Percentiles rank a stretch among this genome's conserved stretches.
Conservation (phyloP, 1,140 invertebrate genomes). For the Zaprionus vittiger region DNA sequence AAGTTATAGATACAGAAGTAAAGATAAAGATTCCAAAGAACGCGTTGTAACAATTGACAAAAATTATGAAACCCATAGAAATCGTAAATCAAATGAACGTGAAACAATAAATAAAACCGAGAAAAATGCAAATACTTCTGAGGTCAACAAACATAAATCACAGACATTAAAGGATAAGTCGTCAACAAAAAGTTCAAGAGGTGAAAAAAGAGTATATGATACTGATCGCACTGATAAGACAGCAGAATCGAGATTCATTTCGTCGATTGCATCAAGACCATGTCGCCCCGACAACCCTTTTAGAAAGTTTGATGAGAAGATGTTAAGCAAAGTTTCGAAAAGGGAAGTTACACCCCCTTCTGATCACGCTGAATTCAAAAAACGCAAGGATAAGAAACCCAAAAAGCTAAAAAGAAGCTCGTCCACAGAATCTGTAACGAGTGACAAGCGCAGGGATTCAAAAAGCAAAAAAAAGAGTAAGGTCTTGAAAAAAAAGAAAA, state of each 20-base stretch:
- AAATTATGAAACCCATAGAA: constrained; percentile 21
- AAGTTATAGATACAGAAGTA: constrained; percentile 39
- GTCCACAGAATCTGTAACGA: constrained; percentile 63
- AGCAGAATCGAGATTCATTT: constrained; percentile 46
- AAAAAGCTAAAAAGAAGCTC: constrained; percentile 64
- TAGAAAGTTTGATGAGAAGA: constrained; percentile 59
- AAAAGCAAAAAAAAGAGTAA: constrained; percentile 73
- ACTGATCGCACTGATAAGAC: constrained; percentile 39
- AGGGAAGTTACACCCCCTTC: constrained; percentile 25
- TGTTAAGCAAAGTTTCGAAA: constrained; percentile 50
- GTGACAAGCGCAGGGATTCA: constrained; percentile 64
- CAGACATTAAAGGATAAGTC: constrained; percentile 43
- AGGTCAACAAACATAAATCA: constrained; percentile 39
- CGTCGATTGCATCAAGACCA: constrained; percentile 50
- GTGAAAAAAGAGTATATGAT: constrained; percentile 52
- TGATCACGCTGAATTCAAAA: constrained; percentile 53
- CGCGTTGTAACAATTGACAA: constrained; percentile 30
- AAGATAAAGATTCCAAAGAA: constrained; percentile 55
- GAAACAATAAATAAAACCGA: constrained; percentile 22
- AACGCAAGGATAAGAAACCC: constrained; percentile 65
- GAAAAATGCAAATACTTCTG: constrained; percentile 17
- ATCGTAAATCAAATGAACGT: constrained; percentile 37
- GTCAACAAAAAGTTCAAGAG: constrained; percentile 23
- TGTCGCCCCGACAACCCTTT: constrained; percentile 66
- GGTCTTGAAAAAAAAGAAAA: constrained; percentile 71